Conservation (phyloP, 2,113 vertebrate species). For the Crotalus helleri region DNA sequence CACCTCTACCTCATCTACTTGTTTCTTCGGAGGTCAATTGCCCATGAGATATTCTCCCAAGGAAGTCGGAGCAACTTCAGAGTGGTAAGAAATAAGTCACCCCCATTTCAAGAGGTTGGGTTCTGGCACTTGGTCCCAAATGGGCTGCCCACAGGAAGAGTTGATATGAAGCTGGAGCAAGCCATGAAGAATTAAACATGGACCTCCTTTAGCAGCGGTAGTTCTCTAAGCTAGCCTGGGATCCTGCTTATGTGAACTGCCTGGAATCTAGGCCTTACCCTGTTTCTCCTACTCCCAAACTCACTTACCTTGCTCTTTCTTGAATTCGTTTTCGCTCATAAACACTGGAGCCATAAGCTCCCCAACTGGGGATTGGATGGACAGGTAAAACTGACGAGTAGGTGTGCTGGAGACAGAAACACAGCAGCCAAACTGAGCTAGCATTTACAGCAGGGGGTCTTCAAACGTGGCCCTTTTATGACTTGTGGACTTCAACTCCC, state of each 20-base stretch:
- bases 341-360: constrained; percentile 92
- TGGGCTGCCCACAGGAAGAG: background rate
- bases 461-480: too few relatives aligned
- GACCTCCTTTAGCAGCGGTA: background rate
- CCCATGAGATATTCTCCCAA: too few relatives aligned
- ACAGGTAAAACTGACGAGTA: constrained; percentile 90
- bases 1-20: background rate
- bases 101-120: background rate
- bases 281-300: background rate
- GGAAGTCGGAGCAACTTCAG: background rate
- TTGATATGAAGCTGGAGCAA: too few relatives aligned
- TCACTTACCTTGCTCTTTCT: constrained; percentile 90
- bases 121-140: background rate
- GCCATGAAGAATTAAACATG: background rate
- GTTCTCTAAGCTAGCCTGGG: background rate
- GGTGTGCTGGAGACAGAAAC: constrained; percentile 77
- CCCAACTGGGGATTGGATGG: constrained; percentile 93
- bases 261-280: background rate
- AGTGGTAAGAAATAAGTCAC: background rate
- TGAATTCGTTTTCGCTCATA: constrained; percentile 96
- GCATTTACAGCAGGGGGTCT: background rate
- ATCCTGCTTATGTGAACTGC: background rate
- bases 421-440: accelerated
- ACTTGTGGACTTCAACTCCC: too few relatives aligned
- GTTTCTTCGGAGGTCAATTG: background rate